Evolutionary conservation across 2,797 vertebrate genomes (phyloP), one percentile per base, ranked within the genome.

Genomic region (Sparus aurata): DNA sequence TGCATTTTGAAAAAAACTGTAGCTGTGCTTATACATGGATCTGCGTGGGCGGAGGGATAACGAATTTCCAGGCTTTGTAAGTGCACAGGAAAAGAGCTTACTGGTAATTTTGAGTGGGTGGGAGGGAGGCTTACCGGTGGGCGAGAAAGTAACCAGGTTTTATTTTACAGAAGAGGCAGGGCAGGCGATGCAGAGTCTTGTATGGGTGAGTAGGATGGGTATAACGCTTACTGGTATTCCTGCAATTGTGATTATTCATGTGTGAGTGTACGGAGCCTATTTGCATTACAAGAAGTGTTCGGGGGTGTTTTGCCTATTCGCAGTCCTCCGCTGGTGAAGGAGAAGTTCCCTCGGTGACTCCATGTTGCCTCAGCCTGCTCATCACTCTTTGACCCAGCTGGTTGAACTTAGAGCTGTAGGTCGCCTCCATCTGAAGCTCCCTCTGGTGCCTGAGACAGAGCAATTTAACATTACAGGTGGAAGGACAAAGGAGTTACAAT

Each of bases 21-120:
- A 30, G 76, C 79, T 71, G 67, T 65, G 62, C 57, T 80, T 78
- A 52, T 57, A 68, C 52, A 22, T 73, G 69, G 69, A 50, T 68
- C 15, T 20, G 73, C 71, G 89, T 88, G 80, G 87, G 87, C 55
- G 84, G 78, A 77, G 70, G 83, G 73, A 83, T 54, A 86, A 86
- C 58, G 25, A 74, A 83, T 83, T 83, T 64, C 52, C 30, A 73
- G 62, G 76, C 72, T 90, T 81, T 81, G 47, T 71, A 73, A 64
- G 61, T 65, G 70, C 73, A 80, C 59, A 86, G 82, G 73, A 82
- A 79, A 84, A 69, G 69, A 79, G 79, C 85, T 79, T 64, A 66
- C 52, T 77, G 76, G 85, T 73, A 79, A 83, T 70, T 80, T 70
- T 85, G 80, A 85, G 85, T 83, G 82, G 87, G 90, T 61, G 82